A percentile compares a stretch with the other conserved stretches of the same genome.
These are phyloP conservation scores for Paedocypris micromegethes DNA, from an alignment of 2,797 vertebrate genomes.

Conservation along the genomic window DNA sequence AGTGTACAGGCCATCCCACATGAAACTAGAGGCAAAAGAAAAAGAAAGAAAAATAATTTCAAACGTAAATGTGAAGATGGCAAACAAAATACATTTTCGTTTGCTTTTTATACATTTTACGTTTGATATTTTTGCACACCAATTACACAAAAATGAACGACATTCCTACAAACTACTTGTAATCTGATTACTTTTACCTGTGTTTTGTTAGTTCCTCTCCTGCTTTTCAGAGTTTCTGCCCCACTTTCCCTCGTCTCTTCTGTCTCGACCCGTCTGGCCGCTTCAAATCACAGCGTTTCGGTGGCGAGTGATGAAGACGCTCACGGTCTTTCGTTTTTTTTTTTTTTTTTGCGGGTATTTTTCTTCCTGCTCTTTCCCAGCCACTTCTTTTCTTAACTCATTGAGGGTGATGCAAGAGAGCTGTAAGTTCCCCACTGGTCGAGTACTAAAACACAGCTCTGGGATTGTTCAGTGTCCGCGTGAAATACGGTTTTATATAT, in stretches of 20 bases:
- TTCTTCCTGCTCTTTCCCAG: background rate
- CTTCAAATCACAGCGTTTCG: conserved; percentile 10
- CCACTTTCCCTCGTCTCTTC: too few species aligned
- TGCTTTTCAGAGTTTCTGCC: conserved; percentile 4
- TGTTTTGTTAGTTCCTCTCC: conserved; percentile 10
- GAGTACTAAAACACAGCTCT: background rate
- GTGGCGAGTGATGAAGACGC: conserved; percentile 8
- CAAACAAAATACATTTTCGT: background rate
- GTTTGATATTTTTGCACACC: too few species aligned
- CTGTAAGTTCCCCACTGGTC: background rate
- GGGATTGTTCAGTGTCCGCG: too few species aligned
- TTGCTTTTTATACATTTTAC: too few species aligned
- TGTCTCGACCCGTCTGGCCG: conserved; percentile 6
- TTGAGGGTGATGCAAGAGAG: conserved; percentile 11
- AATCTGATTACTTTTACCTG: conserved; percentile 4
- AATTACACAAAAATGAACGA: too few species aligned
- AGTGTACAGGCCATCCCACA: too few species aligned
- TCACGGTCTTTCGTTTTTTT: conserved; percentile 15
- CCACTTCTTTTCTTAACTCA: background rate
- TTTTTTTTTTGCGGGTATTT: conserved; percentile 15
- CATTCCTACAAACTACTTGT: background rate
- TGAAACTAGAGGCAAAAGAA: background rate
- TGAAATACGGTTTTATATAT: too few species aligned
- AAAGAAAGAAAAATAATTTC: background rate
- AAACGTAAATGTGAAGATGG: background rate